A percentile compares a stretch with the other conserved stretches of the same genome.
Conservation (phyloP, 1,140 invertebrate genomes). For the Akabosia matsudoensis region DNA sequence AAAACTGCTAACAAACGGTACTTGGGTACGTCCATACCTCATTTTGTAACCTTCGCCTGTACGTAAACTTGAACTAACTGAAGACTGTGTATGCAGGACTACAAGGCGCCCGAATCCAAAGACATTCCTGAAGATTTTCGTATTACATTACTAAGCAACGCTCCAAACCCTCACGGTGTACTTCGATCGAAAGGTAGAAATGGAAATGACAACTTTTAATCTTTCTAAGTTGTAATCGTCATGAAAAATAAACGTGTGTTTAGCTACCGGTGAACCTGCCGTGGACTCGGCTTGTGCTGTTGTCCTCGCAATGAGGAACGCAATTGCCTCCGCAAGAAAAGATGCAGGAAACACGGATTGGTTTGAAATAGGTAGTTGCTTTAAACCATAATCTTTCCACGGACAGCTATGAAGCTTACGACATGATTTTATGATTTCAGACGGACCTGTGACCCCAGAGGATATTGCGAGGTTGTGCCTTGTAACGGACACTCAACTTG, state of each 20-base stretch:
- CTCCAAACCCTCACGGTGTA: constrained; percentile 53
- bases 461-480: constrained; percentile 26
- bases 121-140: constrained; percentile 56
- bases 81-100: constrained; percentile 47
- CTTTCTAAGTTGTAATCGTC: background rate
- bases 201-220: background rate
- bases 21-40: constrained; percentile 61
- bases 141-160: constrained; percentile 53
- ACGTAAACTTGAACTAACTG: constrained; percentile 9
- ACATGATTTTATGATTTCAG: background rate
- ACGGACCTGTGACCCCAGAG: constrained; percentile 8
- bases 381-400: background rate
- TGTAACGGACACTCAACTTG: constrained; percentile 20
- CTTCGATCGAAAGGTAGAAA: constrained; percentile 40
- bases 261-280: constrained; percentile 75
- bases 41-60: too few relatives aligned
- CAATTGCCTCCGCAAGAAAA: constrained; percentile 63
- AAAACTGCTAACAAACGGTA: constrained; percentile 66
- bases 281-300: constrained; percentile 64
- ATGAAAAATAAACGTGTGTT: background rate
- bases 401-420: background rate
- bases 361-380: constrained; percentile 44
- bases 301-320: constrained; percentile 68
- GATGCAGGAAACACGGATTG: constrained; percentile 53
- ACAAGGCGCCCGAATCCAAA: constrained; percentile 53